These are phyloP conservation scores for Cotesia chilonis DNA, from an alignment of 1,140 invertebrate genomes.

Conservation along the genomic window DNA sequence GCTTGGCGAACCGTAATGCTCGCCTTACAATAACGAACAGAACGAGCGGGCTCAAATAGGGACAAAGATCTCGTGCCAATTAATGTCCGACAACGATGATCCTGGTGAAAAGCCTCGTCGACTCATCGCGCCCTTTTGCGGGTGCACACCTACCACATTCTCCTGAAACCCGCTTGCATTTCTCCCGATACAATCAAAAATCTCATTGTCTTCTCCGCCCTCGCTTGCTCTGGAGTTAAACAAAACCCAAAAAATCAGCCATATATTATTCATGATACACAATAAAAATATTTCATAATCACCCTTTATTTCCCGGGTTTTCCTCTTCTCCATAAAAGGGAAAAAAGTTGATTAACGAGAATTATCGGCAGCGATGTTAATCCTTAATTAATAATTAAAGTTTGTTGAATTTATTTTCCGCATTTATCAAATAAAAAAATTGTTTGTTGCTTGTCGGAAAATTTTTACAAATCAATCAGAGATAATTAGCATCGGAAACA, in stretches of 20 bases:
- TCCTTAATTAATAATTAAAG: constrained; percentile 23
- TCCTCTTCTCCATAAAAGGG: neutral
- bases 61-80: constrained; percentile 41
- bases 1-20: constrained; percentile 34
- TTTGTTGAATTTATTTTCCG: neutral
- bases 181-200: too few relatives aligned
- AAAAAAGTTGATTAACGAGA: constrained; percentile 18
- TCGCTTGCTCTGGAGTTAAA: too few relatives aligned
- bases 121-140: constrained; percentile 29
- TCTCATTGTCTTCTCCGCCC: too few relatives aligned
- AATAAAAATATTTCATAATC: too few relatives aligned
- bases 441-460: neutral
- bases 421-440: neutral
- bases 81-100: constrained; percentile 40
- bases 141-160: constrained; percentile 2
- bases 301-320: too few relatives aligned
- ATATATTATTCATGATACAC: too few relatives aligned
- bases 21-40: constrained; percentile 33
- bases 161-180: constrained; percentile 9
- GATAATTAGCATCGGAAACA: constrained; percentile 16
- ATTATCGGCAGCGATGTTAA: neutral
- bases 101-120: constrained; percentile 14
- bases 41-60: constrained; percentile 8
- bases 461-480: neutral
- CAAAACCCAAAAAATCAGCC: too few relatives aligned